These are phyloP conservation scores for Andrena minutula DNA, from an alignment of 2,888 invertebrate genomes.

Conservation along the genomic window DNA sequence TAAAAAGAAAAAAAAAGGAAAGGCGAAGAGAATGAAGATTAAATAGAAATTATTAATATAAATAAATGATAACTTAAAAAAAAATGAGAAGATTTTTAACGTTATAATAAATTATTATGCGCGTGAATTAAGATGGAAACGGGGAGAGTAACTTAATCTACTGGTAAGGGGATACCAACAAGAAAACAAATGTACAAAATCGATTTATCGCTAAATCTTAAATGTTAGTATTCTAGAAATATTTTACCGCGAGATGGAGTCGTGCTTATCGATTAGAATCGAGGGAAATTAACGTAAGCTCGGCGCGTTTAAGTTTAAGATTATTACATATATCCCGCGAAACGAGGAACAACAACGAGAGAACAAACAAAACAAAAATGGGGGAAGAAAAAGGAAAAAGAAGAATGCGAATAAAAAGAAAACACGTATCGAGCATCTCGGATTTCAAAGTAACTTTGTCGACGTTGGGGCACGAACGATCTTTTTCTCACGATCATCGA, in stretches of 20 bases:
- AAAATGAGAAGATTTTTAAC: slow-evolving; percentile 77
- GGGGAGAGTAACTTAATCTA: slow-evolving; percentile 71
- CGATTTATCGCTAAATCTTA: slow-evolving; percentile 81
- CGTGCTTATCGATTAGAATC: slow-evolving; percentile 64
- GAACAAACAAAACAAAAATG: slow-evolving; percentile 2
- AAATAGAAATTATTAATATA: slow-evolving; percentile 83
- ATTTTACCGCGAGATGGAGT: slow-evolving; percentile 75
- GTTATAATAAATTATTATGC: slow-evolving; percentile 84
- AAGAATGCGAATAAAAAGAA: too few species aligned
- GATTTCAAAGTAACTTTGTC: slow-evolving; percentile 43
- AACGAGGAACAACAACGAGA: slow-evolving; percentile 9
- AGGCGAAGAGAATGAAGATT: slow-evolving; percentile 65
- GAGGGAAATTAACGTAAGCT: slow-evolving; percentile 59
- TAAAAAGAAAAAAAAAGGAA: slow-evolving; percentile 12
- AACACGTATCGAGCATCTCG: slow-evolving; percentile 35
- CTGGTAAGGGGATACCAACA: slow-evolving; percentile 74
- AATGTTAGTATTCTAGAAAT: slow-evolving; percentile 83
- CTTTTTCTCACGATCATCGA: slow-evolving; percentile 27
- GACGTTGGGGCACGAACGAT: slow-evolving; percentile 35
- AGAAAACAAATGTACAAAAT: slow-evolving; percentile 83
- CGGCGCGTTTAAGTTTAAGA: slow-evolving; percentile 60
- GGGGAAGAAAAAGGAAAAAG: slow-evolving; percentile 17
- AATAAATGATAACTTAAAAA: slow-evolving; percentile 80
- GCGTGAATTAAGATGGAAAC: slow-evolving; percentile 62
- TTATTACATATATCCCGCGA: slow-evolving; percentile 57